A percentile compares a stretch with the other conserved stretches of the same genome.
Conservation (phyloP, 1,140 invertebrate genomes). For the Pseudomyrmex dendroicus region DNA sequence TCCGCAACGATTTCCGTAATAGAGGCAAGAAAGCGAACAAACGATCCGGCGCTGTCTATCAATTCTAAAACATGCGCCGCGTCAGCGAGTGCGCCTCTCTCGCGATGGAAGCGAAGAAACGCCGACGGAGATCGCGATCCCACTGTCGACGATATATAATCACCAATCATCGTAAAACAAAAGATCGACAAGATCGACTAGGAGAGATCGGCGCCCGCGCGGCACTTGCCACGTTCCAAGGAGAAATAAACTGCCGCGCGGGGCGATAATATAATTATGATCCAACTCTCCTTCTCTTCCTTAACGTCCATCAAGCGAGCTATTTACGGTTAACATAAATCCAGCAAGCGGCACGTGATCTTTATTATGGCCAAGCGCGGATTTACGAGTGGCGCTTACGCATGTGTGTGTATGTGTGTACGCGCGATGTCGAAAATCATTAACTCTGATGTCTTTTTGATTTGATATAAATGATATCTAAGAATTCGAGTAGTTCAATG, state of each 20-base stretch:
- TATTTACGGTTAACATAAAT: slow-evolving; percentile 47
- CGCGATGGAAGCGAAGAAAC: not conserved
- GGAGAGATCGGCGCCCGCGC: not conserved
- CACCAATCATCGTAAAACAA: slow-evolving; percentile 40
- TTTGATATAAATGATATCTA: not conserved
- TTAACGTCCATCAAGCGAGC: slow-evolving; percentile 9
- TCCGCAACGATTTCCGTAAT: slow-evolving; percentile 68
- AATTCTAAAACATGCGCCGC: slow-evolving; percentile 52
- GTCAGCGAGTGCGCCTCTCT: slow-evolving; percentile 28
- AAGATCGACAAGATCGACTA: slow-evolving; percentile 27
- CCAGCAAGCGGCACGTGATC: slow-evolving; percentile 20
- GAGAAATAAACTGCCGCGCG: slow-evolving; percentile 28
- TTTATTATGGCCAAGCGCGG: slow-evolving; percentile 11
- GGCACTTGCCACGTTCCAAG: slow-evolving; percentile 13
- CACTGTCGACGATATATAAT: slow-evolving; percentile 32
- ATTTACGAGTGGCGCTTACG: slow-evolving; percentile 15
- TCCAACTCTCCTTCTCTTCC: slow-evolving; percentile 14
- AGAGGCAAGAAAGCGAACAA: slow-evolving; percentile 60
- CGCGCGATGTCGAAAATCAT: slow-evolving; percentile 17
- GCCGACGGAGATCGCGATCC: slow-evolving; percentile 16
- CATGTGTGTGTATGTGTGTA: not conserved
- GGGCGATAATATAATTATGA: slow-evolving; percentile 51
- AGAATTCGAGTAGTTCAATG: not conserved
- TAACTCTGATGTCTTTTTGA: not conserved
- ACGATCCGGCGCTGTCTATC: slow-evolving; percentile 59